Evolutionary conservation across 1,140 invertebrate genomes (phyloP).

Genomic region (Maniola jurtina): DNA sequence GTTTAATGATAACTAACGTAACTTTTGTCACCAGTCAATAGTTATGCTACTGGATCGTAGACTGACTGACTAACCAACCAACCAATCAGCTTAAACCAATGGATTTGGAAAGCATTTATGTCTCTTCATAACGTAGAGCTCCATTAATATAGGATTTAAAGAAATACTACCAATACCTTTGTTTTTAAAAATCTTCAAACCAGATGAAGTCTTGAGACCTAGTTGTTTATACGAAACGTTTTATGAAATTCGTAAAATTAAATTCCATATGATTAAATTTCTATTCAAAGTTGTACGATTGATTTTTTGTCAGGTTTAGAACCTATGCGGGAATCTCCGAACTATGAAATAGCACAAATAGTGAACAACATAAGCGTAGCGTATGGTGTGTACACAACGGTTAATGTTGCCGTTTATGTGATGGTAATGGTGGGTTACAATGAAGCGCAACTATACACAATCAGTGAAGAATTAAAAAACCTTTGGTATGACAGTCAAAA

Average conservation of each 20-base stretch:
- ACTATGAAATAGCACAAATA: slow-evolving; percentile 36
- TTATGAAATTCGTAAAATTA: neutral
- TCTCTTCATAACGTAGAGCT: no score
- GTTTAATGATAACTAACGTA: no score
- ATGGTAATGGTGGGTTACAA: slow-evolving; percentile 43
- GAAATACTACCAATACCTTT: no score
- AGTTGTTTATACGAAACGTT: neutral
- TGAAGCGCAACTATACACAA: slow-evolving; percentile 44
- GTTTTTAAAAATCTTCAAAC: no score
- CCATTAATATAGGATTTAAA: no score
- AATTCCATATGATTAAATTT: no score
- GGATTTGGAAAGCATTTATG: no score
- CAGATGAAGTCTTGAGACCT: no score
- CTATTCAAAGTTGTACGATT: neutral
- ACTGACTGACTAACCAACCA: no score
- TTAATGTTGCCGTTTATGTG: slow-evolving; percentile 34
- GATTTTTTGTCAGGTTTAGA: slow-evolving; percentile 10
- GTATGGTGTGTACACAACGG: slow-evolving; percentile 26
- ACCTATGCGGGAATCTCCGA: slow-evolving; percentile 28
- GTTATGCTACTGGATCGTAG: no score
- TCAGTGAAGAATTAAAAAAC: slow-evolving; percentile 40
- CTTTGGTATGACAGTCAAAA: slow-evolving; percentile 40
- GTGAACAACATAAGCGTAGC: slow-evolving; percentile 7
- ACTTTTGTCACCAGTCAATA: no score
- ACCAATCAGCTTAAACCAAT: no score